Base-by-base conservation (phyloP, 2,888 invertebrate genomes). In the Brachyopa scutellaris region DNA sequence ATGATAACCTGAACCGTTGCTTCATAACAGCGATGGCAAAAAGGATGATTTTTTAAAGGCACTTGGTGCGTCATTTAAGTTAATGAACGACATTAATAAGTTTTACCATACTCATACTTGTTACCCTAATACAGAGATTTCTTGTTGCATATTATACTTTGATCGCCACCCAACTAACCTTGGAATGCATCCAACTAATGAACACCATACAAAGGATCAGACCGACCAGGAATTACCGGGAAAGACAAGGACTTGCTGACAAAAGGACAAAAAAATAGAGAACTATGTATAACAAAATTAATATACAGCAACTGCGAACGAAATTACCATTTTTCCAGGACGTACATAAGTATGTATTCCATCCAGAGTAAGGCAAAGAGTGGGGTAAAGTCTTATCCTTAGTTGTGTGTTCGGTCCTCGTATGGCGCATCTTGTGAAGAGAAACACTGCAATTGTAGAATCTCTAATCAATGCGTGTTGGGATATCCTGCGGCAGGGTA, bases 1-100 rank as follows among this genome's bases (percentile, higher is more conserved):
- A 23, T 15, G 33, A 23, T 15, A 45, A 31, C n/a, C 55, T 13
- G 8, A 61, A 33, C 62, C 57, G 53, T 57, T 78, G 53, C 47
- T 23, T 61, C 31, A 9, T 17, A 59, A 31, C 13, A 5, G 11
- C 49, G n/a, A 11, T 1, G 15, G 7, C 7, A 29, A 23, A 42
- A 31, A 21, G n/a, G 9, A 23, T 33, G 51, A 15, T 26, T 19
- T 31, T 29, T 8, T 17, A 57, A 61, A 23, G 15, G 31, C 21
- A 49, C 67, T 62, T 42, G 15, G 38, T 40, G 23, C 53, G 38
- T 38, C 57, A 57, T 67, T 36, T 55, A 49, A 62, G 61, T 79
- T 67, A 67, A 79, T 79, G 49, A 79, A 67, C 33, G 33, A 40
- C 67, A 49, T 42, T 67, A 61, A 61, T 67, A 66, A 73, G 66